These are phyloP conservation scores for Monopis laevigella DNA, from an alignment of 2,888 invertebrate genomes.

Conservation along the genomic window DNA sequence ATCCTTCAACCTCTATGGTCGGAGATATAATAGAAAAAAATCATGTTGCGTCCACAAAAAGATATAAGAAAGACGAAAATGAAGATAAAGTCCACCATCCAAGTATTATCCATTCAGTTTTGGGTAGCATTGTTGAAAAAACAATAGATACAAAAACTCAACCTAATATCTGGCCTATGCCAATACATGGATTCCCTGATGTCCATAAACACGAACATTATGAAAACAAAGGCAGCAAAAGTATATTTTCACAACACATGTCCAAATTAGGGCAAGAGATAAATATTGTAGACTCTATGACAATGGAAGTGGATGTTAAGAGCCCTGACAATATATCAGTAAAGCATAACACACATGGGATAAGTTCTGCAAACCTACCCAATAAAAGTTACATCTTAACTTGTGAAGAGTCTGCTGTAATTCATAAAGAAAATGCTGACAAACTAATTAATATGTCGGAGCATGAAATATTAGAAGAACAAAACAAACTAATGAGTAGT, in stretches of 20 bases:
- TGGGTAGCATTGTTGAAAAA: constrained; percentile 69
- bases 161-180: constrained; percentile 32
- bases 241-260: constrained; percentile 58
- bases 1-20: constrained; percentile 23
- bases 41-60: constrained; percentile 20
- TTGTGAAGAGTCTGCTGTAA: constrained; percentile 57
- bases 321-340: background rate
- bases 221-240: constrained; percentile 38
- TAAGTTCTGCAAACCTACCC: constrained; percentile 36
- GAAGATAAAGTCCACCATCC: constrained; percentile 58
- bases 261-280: background rate
- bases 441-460: constrained; percentile 74
- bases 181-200: constrained; percentile 58
- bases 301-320: constrained; percentile 36
- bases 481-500: constrained; percentile 69
- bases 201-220: constrained; percentile 50
- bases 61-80: too few species aligned
- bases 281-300: background rate
- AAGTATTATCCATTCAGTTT: constrained; percentile 43
- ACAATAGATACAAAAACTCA: constrained; percentile 28
- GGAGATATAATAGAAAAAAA: constrained; percentile 48
- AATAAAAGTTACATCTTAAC: constrained; percentile 57
- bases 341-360: constrained; percentile 6
- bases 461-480: constrained; percentile 79
- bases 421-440: constrained; percentile 79